Conservation (phyloP, 2,113 vertebrate genomes). For the Prinia subflava region DNA sequence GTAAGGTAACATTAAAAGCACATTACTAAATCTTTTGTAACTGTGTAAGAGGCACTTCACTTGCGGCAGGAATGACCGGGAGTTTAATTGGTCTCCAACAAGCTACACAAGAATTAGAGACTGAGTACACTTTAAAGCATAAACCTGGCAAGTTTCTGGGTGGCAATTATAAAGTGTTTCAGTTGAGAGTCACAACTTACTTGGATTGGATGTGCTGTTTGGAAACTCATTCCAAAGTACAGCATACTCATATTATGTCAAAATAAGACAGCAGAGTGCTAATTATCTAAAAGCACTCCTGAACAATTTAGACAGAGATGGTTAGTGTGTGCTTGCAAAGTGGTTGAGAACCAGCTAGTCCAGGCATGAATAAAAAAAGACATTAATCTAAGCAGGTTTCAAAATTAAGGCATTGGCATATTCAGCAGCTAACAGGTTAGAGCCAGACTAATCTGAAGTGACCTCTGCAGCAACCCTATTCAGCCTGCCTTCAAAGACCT, state of each 20-base stretch:
- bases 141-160: neutral
- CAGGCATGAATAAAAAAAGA: neutral
- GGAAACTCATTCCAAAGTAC: neutral
- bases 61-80: neutral
- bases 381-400: neutral
- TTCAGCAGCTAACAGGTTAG: neutral
- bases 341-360: neutral
- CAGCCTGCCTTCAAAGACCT: neutral
- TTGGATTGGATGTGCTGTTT: neutral
- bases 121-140: neutral
- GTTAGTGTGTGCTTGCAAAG: neutral
- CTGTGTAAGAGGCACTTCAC: neutral
- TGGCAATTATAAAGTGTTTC: neutral
- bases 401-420: neutral
- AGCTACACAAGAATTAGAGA: neutral
- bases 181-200: neutral
- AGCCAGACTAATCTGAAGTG: neutral
- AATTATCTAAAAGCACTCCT: neutral
- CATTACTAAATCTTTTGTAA: neutral
- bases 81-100: neutral
- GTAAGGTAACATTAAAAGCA: neutral
- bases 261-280: conserved; percentile 20
- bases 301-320: neutral
- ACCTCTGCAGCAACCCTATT: neutral
- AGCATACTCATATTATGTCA: neutral